phyloP scores from a whole-genome alignment of 64 coral and sea anemone genomes.

The Actinia equina region DNA sequence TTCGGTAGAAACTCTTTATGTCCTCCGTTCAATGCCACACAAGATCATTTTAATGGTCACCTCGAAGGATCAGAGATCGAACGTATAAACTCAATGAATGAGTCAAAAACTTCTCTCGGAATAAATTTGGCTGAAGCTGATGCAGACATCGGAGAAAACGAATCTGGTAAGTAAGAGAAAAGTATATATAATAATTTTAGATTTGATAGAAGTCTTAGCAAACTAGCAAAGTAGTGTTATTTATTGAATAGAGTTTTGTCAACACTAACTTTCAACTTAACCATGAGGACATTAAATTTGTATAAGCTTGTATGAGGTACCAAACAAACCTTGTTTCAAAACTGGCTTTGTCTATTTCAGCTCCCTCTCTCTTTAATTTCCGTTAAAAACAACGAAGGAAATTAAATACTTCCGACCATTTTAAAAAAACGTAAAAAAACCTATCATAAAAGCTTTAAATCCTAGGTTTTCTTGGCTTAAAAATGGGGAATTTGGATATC shows the following conservation, averaged over 20 bases:
- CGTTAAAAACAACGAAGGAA: neutral
- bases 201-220: neutral
- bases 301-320: conserved; percentile 11
- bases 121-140: conserved; percentile 3
- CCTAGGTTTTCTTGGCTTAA: neutral
- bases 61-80: conserved; percentile 39
- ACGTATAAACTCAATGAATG: conserved; percentile 9
- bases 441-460: neutral
- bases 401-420: neutral
- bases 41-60: conserved; percentile 37
- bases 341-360: conserved; percentile 10
- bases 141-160: neutral
- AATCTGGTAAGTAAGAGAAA: conserved; percentile 19
- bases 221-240: neutral
- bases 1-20: conserved; percentile 51
- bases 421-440: too few species aligned
- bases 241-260: conserved; percentile 15
- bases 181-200: neutral
- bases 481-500: neutral
- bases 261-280: conserved; percentile 22
- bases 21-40: conserved; percentile 46
- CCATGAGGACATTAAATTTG: conserved; percentile 71
- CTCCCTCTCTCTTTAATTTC: neutral
- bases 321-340: neutral
- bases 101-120: neutral